phyloP scores from a whole-genome alignment of 2,797 vertebrate genomes.

The Cyprinodon diabolis region DNA sequence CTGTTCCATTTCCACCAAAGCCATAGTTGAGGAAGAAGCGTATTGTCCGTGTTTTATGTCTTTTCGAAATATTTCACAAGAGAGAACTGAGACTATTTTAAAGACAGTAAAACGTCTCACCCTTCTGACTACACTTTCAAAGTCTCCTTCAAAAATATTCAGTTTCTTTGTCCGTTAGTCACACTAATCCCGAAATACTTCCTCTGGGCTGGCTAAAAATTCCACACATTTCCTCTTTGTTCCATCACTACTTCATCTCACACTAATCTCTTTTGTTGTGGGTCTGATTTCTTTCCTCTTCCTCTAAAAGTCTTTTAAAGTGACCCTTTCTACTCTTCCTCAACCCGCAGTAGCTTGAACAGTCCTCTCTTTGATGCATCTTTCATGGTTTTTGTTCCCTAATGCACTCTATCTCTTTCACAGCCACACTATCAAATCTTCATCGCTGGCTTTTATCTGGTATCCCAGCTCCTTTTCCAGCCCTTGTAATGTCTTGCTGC shows the following conservation, averaged over 20 bases:
- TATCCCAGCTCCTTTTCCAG: constrained; percentile 35
- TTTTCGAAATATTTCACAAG: constrained; percentile 7
- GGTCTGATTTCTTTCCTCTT: constrained; percentile 30
- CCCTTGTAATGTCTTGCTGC: constrained; percentile 43
- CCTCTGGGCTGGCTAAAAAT: constrained; percentile 38
- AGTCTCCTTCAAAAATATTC: not conserved
- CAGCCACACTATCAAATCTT: constrained; percentile 73
- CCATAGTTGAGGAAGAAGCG: not conserved
- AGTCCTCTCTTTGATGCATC: constrained; percentile 72
- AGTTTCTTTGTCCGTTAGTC: constrained; percentile 12
- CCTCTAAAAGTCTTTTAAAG: constrained; percentile 52
- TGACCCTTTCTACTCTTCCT: constrained; percentile 22
- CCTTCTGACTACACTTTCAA: not conserved
- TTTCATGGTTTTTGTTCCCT: constrained; percentile 78
- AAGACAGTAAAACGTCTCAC: not conserved
- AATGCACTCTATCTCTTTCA: constrained; percentile 72
- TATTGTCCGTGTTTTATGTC: not conserved
- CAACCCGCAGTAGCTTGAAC: constrained; percentile 57
- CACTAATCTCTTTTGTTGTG: constrained; percentile 50
- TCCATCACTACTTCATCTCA: constrained; percentile 38
- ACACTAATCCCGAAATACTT: constrained; percentile 50
- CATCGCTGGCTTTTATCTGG: constrained; percentile 72
- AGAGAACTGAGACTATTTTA: not conserved
- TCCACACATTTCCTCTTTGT: constrained; percentile 35
- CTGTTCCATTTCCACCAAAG: not conserved